Evolutionary conservation across 2,888 invertebrate genomes (phyloP).

Genomic region (Macropis europaea): DNA sequence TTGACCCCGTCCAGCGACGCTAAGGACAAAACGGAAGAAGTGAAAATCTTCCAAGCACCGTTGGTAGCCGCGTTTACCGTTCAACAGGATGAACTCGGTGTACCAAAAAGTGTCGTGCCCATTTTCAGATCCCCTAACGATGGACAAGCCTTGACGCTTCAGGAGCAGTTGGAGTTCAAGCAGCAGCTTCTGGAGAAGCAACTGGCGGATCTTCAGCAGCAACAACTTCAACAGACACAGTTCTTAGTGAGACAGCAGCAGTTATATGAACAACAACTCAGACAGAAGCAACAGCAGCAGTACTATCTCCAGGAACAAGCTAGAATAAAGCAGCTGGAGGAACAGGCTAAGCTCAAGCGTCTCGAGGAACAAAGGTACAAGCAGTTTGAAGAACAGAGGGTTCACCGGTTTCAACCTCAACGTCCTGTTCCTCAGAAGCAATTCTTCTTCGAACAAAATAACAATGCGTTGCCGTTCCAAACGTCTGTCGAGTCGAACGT

Average conservation of each 20-base stretch:
- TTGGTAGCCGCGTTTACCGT: constrained; percentile 92
- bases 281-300: constrained; percentile 75
- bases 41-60: constrained; percentile 91
- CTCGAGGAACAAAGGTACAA: constrained; percentile 76
- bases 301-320: constrained; percentile 70
- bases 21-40: constrained; percentile 81
- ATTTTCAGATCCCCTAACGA: constrained; percentile 82
- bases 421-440: constrained; percentile 58
- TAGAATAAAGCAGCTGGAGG: constrained; percentile 69
- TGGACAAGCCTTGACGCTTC: constrained; percentile 74
- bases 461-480: constrained; percentile 63
- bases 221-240: constrained; percentile 87
- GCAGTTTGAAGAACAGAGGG: constrained; percentile 78
- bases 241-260: constrained; percentile 85
- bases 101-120: constrained; percentile 90
- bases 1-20: constrained; percentile 80
- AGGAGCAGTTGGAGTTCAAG: constrained; percentile 83
- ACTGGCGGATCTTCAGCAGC: constrained; percentile 84
- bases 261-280: constrained; percentile 81
- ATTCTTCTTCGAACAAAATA: constrained; percentile 63
- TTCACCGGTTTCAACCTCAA: constrained; percentile 75
- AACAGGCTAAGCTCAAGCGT: constrained; percentile 64
- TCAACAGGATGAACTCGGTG: constrained; percentile 89
- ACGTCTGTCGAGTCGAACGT: constrained; percentile 61
- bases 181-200: constrained; percentile 87